phyloP scores from a whole-genome alignment of 2,797 vertebrate genomes.

The Lindbergichthys nudifrons region DNA sequence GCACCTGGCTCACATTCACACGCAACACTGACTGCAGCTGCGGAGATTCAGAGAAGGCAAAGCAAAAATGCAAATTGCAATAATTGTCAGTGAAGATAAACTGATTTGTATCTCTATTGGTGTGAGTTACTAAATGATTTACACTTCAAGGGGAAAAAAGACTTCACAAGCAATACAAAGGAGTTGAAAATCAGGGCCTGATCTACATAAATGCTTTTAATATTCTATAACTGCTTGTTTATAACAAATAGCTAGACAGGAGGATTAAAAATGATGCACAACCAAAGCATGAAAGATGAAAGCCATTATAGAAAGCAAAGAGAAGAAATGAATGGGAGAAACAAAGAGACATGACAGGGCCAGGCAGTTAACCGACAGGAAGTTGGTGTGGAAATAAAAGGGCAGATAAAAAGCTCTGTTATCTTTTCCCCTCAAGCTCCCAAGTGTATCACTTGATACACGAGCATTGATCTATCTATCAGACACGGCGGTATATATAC shows the following conservation, averaged over 20 bases:
- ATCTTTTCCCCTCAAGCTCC: constrained; percentile 60
- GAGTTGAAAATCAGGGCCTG: not conserved
- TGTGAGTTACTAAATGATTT: not conserved
- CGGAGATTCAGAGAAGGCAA: constrained; percentile 20
- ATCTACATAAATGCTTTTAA: constrained; percentile 27
- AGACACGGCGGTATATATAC: constrained; percentile 70
- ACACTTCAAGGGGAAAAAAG: not conserved
- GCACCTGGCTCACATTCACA: constrained; percentile 85
- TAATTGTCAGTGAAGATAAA: constrained; percentile 38
- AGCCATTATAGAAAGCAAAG: constrained; percentile 3
- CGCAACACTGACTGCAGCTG: constrained; percentile 88
- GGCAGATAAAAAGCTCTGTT: constrained; percentile 73
- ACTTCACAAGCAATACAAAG: constrained; percentile 23
- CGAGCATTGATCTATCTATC: constrained; percentile 74
- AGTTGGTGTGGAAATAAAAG: constrained; percentile 73
- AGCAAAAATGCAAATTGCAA: constrained; percentile 26
- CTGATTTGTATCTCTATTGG: constrained; percentile 20
- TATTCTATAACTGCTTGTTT: constrained; percentile 16
- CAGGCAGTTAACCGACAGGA: constrained; percentile 65
- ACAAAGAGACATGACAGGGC: constrained; percentile 65
- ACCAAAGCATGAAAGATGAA: constrained; percentile 30
- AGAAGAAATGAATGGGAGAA: constrained; percentile 53
- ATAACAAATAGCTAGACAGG: constrained; percentile 10
- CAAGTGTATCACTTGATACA: constrained; percentile 70
- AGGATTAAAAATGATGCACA: constrained; percentile 18